These are phyloP conservation scores for Eretmochelys imbricata DNA, from an alignment of 2,113 vertebrate genomes.

Conservation along the genomic window DNA sequence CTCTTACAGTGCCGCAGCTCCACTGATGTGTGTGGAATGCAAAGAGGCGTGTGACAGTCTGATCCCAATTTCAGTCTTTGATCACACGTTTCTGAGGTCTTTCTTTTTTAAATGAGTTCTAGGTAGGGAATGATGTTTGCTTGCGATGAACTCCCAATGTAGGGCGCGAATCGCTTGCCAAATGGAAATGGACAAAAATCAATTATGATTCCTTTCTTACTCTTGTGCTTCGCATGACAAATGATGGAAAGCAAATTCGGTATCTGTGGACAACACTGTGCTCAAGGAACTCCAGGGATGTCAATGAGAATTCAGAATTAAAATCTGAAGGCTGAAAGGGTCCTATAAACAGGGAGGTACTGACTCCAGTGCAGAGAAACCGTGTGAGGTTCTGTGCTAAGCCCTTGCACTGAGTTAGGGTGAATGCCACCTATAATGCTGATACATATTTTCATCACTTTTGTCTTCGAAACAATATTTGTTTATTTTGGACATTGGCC, in stretches of 20 bases:
- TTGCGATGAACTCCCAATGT: neutral
- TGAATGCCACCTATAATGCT: neutral
- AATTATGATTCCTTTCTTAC: accelerated
- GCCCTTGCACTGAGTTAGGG: neutral
- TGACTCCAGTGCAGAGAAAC: neutral
- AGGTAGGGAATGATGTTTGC: neutral
- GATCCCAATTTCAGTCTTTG: neutral
- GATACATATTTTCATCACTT: neutral
- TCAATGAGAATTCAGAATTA: neutral
- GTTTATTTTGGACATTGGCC: neutral
- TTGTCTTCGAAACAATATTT: neutral
- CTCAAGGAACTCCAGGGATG: accelerated
- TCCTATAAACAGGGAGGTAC: neutral
- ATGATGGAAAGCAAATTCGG: neutral
- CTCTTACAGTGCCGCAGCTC: neutral
- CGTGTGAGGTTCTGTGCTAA: neutral
- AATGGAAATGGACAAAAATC: neutral
- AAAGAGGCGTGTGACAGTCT: neutral
- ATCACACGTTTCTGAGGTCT: neutral
- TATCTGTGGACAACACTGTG: neutral
- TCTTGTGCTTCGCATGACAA: neutral
- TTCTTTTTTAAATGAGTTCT: neutral
- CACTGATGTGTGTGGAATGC: neutral
- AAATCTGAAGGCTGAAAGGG: neutral
- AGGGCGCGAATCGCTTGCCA: neutral